These are phyloP conservation scores for Bufo gargarizans DNA, from an alignment of 2,113 vertebrate genomes.

Conservation along the genomic window DNA sequence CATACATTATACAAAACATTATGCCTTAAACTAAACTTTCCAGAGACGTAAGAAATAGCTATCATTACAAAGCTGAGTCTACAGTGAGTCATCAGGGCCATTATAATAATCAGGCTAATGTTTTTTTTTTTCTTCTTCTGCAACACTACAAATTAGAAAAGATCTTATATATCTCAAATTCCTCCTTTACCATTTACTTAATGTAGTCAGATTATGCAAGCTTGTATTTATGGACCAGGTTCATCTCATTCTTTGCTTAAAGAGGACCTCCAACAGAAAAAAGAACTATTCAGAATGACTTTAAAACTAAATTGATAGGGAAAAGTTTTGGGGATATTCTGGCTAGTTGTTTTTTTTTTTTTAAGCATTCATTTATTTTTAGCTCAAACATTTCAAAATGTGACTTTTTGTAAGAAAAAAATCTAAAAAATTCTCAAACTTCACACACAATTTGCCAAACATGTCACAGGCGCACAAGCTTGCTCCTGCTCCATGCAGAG, in stretches of 20 bases:
- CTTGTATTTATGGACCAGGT: neutral
- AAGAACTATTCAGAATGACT: no score
- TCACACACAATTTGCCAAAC: no score
- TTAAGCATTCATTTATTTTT: no score
- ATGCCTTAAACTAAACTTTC: neutral
- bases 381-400: no score
- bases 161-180: neutral
- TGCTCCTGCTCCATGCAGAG: no score
- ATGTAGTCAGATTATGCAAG: neutral
- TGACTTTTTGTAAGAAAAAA: no score
- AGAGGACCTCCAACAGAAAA: no score
- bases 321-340: no score
- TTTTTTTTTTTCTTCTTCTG: neutral
- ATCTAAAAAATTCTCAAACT: no score
- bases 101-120: constrained; percentile 12
- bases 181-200: neutral
- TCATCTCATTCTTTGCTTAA: neutral
- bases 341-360: no score
- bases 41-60: constrained; percentile 10
- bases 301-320: no score
- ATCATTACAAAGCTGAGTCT: constrained; percentile 1
- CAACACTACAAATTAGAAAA: neutral
- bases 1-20: constrained; percentile 29
- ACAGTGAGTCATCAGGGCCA: constrained; percentile 1
- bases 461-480: no score